A percentile compares a stretch with the other conserved stretches of the same genome.
Conservation (phyloP, 2,888 invertebrate species). For the Apeira syringaria region DNA sequence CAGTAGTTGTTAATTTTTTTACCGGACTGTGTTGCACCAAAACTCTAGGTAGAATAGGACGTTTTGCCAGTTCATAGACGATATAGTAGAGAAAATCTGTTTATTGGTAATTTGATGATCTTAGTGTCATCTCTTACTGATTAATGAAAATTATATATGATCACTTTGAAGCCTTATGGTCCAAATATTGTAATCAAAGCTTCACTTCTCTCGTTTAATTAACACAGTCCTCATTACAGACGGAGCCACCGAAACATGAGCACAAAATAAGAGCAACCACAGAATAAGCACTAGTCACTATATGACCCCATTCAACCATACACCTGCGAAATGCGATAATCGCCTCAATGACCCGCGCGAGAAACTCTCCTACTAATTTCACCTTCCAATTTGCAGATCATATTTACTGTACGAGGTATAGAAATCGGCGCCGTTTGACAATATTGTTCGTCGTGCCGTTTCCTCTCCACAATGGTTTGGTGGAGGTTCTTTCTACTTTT, state of each 20-base stretch:
- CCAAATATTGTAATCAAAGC: too few relatives aligned
- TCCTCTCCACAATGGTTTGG: conserved; percentile 44
- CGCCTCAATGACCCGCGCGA: conserved; percentile 37
- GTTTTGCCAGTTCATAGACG: too few relatives aligned
- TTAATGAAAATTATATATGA: too few relatives aligned
- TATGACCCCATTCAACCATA: conserved; percentile 1
- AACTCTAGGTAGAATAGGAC: too few relatives aligned
- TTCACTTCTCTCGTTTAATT: too few relatives aligned
- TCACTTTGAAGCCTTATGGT: too few relatives aligned
- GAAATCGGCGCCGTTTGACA: conserved; percentile 68
- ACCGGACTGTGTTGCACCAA: too few relatives aligned
- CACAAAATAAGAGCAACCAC: conserved; percentile 6
- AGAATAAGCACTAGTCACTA: neutral
- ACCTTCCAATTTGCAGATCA: conserved; percentile 67
- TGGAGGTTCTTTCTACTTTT: conserved; percentile 37
- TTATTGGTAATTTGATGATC: too few relatives aligned
- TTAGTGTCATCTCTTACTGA: too few relatives aligned
- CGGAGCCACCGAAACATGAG: conserved; percentile 4
- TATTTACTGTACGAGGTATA: conserved; percentile 35
- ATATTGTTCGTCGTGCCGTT: conserved; percentile 51
- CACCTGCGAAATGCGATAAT: conserved; percentile 54
- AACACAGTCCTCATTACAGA: conserved; percentile 1
- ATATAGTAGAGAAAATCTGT: too few relatives aligned
- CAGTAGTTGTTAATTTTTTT: too few relatives aligned
- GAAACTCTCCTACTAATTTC: conserved; percentile 67